Percentiles rank a stretch among this genome's conserved stretches.
phyloP scores from a whole-genome alignment of 2,888 invertebrate species.

The Camponotus fellah region DNA sequence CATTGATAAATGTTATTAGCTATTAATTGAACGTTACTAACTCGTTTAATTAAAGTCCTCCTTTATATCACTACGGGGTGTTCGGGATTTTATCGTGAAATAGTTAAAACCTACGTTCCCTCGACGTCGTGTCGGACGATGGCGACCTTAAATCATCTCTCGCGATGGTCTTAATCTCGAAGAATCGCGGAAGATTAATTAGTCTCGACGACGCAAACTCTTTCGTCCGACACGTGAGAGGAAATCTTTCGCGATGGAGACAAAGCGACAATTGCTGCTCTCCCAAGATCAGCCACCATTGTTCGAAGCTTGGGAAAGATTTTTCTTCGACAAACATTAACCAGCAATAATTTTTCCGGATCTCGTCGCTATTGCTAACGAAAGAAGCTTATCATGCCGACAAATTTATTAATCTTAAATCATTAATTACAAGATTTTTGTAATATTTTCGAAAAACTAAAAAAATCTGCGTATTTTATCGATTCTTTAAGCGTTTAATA shows the following conservation, averaged over 20 bases:
- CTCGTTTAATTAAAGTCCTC: not conserved
- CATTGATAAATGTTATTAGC: not conserved
- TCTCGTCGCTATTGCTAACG: not conserved
- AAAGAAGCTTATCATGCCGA: not conserved
- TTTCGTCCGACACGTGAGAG: constrained; percentile 20
- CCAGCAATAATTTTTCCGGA: not conserved
- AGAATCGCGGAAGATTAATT: constrained; percentile 49
- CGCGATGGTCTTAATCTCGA: constrained; percentile 15
- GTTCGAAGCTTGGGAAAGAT: constrained; percentile 12
- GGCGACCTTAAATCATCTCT: constrained; percentile 33
- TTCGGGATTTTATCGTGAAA: not conserved
- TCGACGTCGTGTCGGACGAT: not conserved
- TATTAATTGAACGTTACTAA: not conserved
- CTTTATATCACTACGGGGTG: not conserved
- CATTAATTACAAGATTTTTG: not conserved
- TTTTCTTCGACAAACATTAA: constrained; percentile 4
- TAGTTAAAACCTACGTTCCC: not conserved
- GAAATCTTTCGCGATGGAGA: not conserved
- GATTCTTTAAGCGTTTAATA: not conserved
- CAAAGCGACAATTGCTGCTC: constrained; percentile 30
- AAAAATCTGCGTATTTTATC: not conserved
- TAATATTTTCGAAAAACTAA: not conserved
- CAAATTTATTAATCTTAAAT: constrained; percentile 26
- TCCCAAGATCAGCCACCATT: constrained; percentile 15
- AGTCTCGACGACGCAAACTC: constrained; percentile 18